Evolutionary conservation across 1,140 invertebrate species (phyloP).

Genomic region (Trichogramma pretiosum): DNA sequence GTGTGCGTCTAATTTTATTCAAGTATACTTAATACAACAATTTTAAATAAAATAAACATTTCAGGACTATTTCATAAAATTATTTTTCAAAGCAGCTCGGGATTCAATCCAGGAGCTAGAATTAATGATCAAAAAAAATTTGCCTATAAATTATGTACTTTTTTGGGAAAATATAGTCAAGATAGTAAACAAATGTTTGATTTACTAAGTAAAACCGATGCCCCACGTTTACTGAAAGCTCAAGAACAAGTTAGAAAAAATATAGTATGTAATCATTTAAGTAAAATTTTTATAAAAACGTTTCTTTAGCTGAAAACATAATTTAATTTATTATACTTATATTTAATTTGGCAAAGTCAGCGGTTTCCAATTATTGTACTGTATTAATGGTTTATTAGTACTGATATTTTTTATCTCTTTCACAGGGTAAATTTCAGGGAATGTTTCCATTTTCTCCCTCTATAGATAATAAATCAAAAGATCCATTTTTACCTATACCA

Average conservation of each 20-base stretch:
- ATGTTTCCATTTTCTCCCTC: conserved; percentile 25
- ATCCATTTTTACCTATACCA: conserved; percentile 38
- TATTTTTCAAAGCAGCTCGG: conserved; percentile 52
- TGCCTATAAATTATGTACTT: conserved; percentile 19
- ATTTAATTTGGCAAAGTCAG: too few species aligned
- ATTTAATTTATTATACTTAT: neutral
- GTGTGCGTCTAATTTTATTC: neutral
- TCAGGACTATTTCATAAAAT: conserved; percentile 51
- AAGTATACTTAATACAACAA: neutral
- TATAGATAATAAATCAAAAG: conserved; percentile 28
- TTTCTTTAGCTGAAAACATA: neutral
- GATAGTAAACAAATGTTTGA: conserved; percentile 37
- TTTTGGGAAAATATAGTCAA: conserved; percentile 38
- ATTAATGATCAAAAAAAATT: conserved; percentile 25
- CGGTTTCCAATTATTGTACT: too few species aligned
- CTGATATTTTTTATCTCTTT: conserved; percentile 4
- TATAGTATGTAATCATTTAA: neutral
- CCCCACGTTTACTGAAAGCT: conserved; percentile 11
- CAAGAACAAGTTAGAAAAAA: neutral
- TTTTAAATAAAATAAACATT: neutral
- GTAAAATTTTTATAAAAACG: too few species aligned
- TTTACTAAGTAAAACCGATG: conserved; percentile 39
- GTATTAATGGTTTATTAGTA: too few species aligned
- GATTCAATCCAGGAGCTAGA: conserved; percentile 38
- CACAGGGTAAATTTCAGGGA: conserved; percentile 22